Conservation (phyloP, 2,888 invertebrate species). For the Asteroscopus sphinx region DNA sequence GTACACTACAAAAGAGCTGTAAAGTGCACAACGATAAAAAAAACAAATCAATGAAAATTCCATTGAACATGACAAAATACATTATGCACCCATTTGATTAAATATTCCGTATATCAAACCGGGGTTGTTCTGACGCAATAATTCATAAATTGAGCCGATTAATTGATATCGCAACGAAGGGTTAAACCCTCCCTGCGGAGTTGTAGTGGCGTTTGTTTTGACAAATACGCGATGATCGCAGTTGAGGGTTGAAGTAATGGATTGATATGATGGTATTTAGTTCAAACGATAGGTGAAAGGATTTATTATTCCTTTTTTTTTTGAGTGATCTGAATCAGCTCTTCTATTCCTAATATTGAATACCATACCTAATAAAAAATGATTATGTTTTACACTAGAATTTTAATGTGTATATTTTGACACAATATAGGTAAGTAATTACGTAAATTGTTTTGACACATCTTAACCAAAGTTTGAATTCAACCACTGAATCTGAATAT, state of each 20-base stretch:
- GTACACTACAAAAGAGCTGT: slow-evolving; percentile 27
- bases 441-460: too few relatives aligned
- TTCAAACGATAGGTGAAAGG: slow-evolving; percentile 15
- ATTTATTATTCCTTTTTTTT: neutral
- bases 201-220: slow-evolving; percentile 75
- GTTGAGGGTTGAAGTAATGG: slow-evolving; percentile 61
- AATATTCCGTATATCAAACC: slow-evolving; percentile 78
- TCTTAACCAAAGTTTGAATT: too few relatives aligned
- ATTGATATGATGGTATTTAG: slow-evolving; percentile 59
- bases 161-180: slow-evolving; percentile 84
- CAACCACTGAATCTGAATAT: too few relatives aligned
- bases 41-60: slow-evolving; percentile 50
- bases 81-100: slow-evolving; percentile 74
- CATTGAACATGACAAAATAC: slow-evolving; percentile 58
- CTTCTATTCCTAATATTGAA: too few relatives aligned
- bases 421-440: too few relatives aligned
- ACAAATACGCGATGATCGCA: slow-evolving; percentile 74
- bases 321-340: too few relatives aligned
- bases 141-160: slow-evolving; percentile 88
- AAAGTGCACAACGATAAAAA: slow-evolving; percentile 35
- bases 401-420: too few relatives aligned
- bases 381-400: too few relatives aligned
- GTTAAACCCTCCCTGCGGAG: slow-evolving; percentile 72
- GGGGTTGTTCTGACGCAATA: slow-evolving; percentile 77
- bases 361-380: too few relatives aligned